These are phyloP conservation scores for Barnardius zonarius DNA, from an alignment of 2,113 vertebrate species.

Conservation along the genomic window DNA sequence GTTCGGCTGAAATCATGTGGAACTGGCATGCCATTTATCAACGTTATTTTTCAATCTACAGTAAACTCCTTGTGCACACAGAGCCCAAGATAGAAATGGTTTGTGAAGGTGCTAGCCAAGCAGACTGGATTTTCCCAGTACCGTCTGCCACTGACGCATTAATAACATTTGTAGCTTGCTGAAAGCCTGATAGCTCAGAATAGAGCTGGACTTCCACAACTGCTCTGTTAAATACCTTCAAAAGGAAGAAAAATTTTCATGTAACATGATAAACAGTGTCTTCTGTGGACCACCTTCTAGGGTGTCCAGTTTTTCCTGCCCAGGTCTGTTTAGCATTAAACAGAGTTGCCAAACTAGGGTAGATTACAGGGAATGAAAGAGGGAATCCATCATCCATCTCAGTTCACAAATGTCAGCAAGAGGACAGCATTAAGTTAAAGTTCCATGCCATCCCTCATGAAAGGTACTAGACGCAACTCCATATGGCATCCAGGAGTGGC, in stretches of 20 bases:
- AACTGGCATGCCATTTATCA: constrained; percentile 5
- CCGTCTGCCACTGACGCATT: not conserved
- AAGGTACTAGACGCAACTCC: not conserved
- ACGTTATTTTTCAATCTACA: not conserved
- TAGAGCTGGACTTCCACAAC: not conserved
- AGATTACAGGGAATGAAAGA: not conserved
- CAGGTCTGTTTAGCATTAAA: not conserved
- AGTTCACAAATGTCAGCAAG: not conserved
- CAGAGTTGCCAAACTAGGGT: not conserved
- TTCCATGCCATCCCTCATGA: not conserved
- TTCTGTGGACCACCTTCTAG: not conserved
- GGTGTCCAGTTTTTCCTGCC: not conserved
- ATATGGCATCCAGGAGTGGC: not conserved
- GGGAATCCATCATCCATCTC: not conserved
- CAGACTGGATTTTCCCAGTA: not conserved
- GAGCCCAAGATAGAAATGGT: not conserved
- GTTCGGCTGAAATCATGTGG: not conserved
- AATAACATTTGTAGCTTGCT: not conserved
- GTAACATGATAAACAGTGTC: not conserved
- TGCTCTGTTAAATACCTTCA: not conserved
- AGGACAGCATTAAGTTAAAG: not conserved
- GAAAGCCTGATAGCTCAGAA: not conserved
- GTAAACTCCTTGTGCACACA: not conserved
- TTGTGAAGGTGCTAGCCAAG: not conserved
- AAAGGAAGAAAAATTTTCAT: not conserved